Percentiles rank a stretch among this genome's conserved stretches.
Conservation (phyloP, 1,140 invertebrate species). For the Drosophila tristis region DNA sequence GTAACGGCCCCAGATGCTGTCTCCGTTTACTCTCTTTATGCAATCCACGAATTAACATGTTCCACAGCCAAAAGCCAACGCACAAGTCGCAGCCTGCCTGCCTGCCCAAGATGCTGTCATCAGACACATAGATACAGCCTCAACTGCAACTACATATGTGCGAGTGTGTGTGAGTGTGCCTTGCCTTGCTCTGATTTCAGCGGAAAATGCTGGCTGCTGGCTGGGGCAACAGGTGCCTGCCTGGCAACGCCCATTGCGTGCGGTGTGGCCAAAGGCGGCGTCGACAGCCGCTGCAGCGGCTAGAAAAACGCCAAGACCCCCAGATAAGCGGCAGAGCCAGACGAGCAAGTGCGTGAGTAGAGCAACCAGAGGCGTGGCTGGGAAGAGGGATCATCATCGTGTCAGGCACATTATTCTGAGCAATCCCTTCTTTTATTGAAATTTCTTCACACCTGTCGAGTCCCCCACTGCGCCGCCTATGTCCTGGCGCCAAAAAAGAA, state of each 20-base stretch:
- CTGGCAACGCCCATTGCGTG: conserved; percentile 78
- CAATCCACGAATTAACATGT: conserved; percentile 80
- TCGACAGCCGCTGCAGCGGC: conserved; percentile 12
- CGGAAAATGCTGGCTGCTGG: conserved; percentile 24
- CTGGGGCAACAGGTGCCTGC: conserved; percentile 68
- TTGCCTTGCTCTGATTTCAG: conserved; percentile 78
- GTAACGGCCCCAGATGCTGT: conserved; percentile 45
- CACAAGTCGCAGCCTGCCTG: conserved; percentile 39
- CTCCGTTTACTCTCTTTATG: conserved; percentile 70
- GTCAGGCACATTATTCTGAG: too few relatives aligned
- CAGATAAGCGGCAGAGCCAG: conserved; percentile 60
- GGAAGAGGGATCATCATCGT: conserved; percentile 4
- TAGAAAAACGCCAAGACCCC: conserved; percentile 55
- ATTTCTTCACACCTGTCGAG: too few relatives aligned
- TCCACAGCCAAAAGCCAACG: conserved; percentile 69
- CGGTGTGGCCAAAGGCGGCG: conserved; percentile 30
- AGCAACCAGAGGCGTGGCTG: conserved; percentile 25
- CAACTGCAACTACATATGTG: conserved; percentile 9
- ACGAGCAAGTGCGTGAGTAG: conserved; percentile 48
- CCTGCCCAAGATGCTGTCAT: conserved; percentile 71
- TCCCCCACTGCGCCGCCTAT: too few relatives aligned
- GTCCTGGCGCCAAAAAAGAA: conserved; percentile 50
- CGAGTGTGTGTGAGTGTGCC: conserved; percentile 15
- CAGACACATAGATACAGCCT: conserved; percentile 41
- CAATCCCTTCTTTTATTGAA: too few relatives aligned